Conservation (phyloP, 2,797 vertebrate genomes). For the Galago senegalensis region DNA sequence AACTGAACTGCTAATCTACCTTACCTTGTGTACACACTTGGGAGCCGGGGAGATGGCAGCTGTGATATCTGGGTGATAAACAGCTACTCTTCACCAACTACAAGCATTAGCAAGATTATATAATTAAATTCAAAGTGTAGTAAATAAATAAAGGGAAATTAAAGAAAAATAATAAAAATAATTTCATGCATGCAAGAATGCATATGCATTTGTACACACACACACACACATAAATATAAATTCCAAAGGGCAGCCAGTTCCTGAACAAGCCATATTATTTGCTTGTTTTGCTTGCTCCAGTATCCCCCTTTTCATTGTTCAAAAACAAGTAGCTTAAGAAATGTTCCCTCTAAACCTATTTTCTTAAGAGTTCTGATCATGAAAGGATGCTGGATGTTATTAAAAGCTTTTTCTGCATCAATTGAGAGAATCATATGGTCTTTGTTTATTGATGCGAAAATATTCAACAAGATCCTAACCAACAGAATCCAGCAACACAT, state of each 20-base stretch:
- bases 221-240: neutral
- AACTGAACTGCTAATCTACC: neutral
- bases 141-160: neutral
- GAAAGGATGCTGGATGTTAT: too few species aligned
- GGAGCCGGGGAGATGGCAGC: neutral
- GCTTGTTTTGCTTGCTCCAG: neutral
- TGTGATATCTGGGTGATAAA: neutral
- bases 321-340: too few species aligned
- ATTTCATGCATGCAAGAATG: neutral
- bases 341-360: too few species aligned
- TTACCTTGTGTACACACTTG: neutral
- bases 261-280: neutral
- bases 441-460: too few species aligned
- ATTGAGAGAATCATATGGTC: too few species aligned
- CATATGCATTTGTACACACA: neutral
- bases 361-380: too few species aligned
- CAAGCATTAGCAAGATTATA: constrained; percentile 2
- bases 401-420: too few species aligned
- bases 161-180: constrained; percentile 6
- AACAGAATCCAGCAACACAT: too few species aligned
- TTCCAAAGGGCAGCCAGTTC: neutral
- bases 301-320: neutral
- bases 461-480: too few species aligned
- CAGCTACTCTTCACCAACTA: neutral
- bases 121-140: neutral